Conservation (phyloP, 2,113 vertebrate genomes). For the Procavia capensis region DNA sequence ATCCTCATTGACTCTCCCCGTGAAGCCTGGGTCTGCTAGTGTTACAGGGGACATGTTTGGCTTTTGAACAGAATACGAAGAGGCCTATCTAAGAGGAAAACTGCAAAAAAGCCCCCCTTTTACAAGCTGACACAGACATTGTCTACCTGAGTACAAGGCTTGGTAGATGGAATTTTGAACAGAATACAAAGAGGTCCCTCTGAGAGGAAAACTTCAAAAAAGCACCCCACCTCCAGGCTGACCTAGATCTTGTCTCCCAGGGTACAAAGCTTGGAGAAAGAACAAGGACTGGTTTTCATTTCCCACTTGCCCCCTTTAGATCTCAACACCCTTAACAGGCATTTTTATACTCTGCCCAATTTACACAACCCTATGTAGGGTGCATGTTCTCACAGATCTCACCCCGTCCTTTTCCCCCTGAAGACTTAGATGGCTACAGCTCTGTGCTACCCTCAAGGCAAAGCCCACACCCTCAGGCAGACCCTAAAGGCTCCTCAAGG, state of each 20-base stretch:
- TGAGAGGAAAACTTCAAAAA: too few relatives aligned
- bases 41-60: background rate
- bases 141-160: too few relatives aligned
- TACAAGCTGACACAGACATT: background rate
- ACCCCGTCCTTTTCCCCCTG: background rate
- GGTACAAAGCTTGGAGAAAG: too few relatives aligned
- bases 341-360: background rate
- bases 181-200: too few relatives aligned
- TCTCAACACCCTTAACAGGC: background rate
- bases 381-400: background rate
- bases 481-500: too few relatives aligned
- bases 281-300: background rate
- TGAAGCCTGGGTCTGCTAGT: background rate
- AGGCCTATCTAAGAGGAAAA: background rate
- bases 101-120: background rate
- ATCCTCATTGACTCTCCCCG: background rate
- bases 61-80: conserved; percentile 35
- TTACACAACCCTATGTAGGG: background rate
- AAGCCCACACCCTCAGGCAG: background rate
- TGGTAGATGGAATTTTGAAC: background rate
- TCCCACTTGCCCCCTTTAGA: background rate
- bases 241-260: too few relatives aligned
- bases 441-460: background rate
- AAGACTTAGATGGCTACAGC: background rate
- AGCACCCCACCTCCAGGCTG: too few relatives aligned